Evolutionary conservation across 2,797 vertebrate genomes (phyloP), one percentile per base, ranked within the genome.

Genomic region (Rhabdophis nuchalis): DNA sequence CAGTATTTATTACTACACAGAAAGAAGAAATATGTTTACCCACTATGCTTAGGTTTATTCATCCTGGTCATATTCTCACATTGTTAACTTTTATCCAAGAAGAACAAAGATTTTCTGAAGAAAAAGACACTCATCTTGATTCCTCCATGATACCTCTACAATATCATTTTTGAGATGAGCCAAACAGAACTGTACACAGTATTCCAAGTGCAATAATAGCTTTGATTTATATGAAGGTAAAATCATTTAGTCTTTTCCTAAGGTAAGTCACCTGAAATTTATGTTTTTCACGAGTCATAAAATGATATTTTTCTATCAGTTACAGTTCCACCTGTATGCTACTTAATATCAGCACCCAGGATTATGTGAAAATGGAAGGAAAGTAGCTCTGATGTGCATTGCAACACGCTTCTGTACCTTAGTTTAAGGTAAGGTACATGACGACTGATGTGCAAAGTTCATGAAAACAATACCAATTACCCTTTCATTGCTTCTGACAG

Each of bases 401-500:
- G 27, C 5, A 68, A 72, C 68, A n/a, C 3, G 16, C 7, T 57
- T 88, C 11, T 14, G 14, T 91, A 46, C 72, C 36, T 12, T 77
- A 41, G 3, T 41, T 77, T 25, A 41, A 5, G 56, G 85, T 94
- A 90, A 85, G 91, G 46, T 86, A 93, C 91, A 95, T 92, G 93
- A 93, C 91, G 89, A 89, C 54, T 77, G 36, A 50, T 41, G 7
- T 61, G 87, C 93, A 90, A 87, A 92, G 46, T 86, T 94, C 92
- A 95, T 93, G 93, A 93, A 94, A 89, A 89, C 52, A 88, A 94
- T 92, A 92, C 29, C 0, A 1, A 29, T 90, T 94, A 94, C 86
- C 85, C 93, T 86, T 92, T 95, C 93, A 93, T 93, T 94, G 85
- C 93, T 95, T 82, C 90, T 90, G 50, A n/a, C 92, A 88, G 82